Percentiles rank a stretch among this genome's conserved stretches.
Conservation (phyloP, 2,888 invertebrate species). For the Heteromyza rotundicornis region DNA sequence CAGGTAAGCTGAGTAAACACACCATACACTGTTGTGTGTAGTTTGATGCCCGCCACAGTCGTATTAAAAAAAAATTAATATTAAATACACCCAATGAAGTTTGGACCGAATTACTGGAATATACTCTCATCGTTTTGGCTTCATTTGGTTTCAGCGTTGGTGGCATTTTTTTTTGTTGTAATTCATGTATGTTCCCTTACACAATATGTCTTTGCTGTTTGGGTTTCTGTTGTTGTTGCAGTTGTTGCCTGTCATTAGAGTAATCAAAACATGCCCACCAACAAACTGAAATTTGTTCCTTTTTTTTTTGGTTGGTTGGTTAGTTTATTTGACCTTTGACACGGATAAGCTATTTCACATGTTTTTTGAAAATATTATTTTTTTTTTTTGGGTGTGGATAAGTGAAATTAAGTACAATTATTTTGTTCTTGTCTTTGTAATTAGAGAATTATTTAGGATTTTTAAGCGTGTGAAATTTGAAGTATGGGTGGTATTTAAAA, state of each 20-base stretch:
- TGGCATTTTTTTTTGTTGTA: constrained; percentile 37
- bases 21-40: too few relatives aligned
- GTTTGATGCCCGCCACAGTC: constrained; percentile 8
- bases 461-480: too few relatives aligned
- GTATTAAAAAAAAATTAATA: not conserved
- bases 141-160: constrained; percentile 43
- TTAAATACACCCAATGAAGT: constrained; percentile 48
- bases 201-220: constrained; percentile 6
- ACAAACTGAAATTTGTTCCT: not conserved
- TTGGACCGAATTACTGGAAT: constrained; percentile 28
- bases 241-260: constrained; percentile 27
- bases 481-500: too few relatives aligned
- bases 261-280: constrained; percentile 28
- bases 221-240: constrained; percentile 10
- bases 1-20: not conserved
- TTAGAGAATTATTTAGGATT: too few relatives aligned
- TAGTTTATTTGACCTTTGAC: not conserved
- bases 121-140: constrained; percentile 11
- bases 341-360: not conserved
- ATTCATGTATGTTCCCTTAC: constrained; percentile 9
- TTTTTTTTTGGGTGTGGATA: too few relatives aligned
- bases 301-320: not conserved
- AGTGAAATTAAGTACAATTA: too few relatives aligned
- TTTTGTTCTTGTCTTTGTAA: too few relatives aligned
- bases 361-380: too few relatives aligned